Conservation (phyloP, 2,888 invertebrate species). For the Danaus chrysippus region DNA sequence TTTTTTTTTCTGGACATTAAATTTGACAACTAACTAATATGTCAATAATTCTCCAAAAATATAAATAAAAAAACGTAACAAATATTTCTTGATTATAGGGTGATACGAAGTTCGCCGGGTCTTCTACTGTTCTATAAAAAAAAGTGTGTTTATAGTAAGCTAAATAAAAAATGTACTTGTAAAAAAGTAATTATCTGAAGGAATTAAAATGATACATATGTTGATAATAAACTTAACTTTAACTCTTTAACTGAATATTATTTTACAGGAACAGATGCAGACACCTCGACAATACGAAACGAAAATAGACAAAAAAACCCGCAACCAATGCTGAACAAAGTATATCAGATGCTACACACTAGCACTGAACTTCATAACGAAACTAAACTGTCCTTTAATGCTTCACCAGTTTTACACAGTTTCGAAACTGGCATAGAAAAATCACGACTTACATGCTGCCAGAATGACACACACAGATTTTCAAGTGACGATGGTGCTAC, state of each 20-base stretch:
- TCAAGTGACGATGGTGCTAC: constrained; percentile 46
- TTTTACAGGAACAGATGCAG: constrained; percentile 64
- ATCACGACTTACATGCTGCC: constrained; percentile 41
- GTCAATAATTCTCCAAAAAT: no score
- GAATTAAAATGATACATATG: no score
- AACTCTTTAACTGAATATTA: constrained; percentile 10
- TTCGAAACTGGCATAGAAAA: constrained; percentile 45
- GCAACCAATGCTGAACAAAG: constrained; percentile 62
- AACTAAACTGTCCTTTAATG: constrained; percentile 48
- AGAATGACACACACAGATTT: constrained; percentile 28
- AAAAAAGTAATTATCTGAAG: no score
- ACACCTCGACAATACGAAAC: constrained; percentile 50
- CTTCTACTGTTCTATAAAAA: no score
- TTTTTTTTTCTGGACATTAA: no score
- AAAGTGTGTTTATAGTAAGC: no score
- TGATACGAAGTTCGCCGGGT: no score
- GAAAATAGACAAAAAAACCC: constrained; percentile 44
- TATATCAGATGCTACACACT: constrained; percentile 68
- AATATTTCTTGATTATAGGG: no score
- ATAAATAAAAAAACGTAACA: no score
- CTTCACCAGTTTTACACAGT: constrained; percentile 43
- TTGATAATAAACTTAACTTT: no score
- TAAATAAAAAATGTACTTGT: no score
- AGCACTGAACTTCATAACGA: constrained; percentile 48
- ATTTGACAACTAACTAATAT: no score